These are phyloP conservation scores for Chrysolina haemoptera DNA, from an alignment of 2,888 invertebrate species.

Conservation along the genomic window DNA sequence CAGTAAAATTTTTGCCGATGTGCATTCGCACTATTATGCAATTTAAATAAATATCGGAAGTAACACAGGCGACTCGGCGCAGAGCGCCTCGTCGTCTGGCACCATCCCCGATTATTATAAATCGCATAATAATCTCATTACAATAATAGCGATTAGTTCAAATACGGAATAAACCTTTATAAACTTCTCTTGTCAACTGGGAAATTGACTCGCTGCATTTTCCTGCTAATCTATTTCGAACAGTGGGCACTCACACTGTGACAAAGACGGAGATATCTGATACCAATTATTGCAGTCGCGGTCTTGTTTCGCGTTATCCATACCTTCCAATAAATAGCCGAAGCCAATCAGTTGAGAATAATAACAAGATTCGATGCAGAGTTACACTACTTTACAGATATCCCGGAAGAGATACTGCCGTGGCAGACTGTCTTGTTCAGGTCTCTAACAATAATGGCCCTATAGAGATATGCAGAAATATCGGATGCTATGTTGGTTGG, in stretches of 20 bases:
- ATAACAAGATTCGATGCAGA: conserved; percentile 18
- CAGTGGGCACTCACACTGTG: background rate
- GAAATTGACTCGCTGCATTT: background rate
- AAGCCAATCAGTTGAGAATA: conserved; percentile 8
- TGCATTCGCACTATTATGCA: too few species aligned
- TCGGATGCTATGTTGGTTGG: background rate
- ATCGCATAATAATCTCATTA: too few species aligned
- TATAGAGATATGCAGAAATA: background rate
- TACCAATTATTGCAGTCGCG: conserved; percentile 3
- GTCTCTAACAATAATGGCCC: conserved; percentile 7
- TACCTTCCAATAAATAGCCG: conserved; percentile 14
- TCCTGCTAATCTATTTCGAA: background rate
- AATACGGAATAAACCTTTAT: too few species aligned
- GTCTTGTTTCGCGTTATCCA: conserved; percentile 14
- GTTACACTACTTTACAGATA: background rate
- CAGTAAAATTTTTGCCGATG: too few species aligned
- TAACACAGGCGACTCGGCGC: too few species aligned
- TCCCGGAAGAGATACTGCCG: conserved; percentile 2
- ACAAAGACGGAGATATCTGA: conserved; percentile 1
- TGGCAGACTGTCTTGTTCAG: conserved; percentile 8
- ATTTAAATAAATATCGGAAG: too few species aligned
- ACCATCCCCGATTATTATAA: too few species aligned
- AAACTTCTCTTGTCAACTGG: too few species aligned
- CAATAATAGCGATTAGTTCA: too few species aligned
- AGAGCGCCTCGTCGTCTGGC: too few species aligned